Evolutionary conservation across 2,888 invertebrate genomes (phyloP), one percentile per base, ranked within the genome.

Genomic region (Drosophila helvetica): DNA sequence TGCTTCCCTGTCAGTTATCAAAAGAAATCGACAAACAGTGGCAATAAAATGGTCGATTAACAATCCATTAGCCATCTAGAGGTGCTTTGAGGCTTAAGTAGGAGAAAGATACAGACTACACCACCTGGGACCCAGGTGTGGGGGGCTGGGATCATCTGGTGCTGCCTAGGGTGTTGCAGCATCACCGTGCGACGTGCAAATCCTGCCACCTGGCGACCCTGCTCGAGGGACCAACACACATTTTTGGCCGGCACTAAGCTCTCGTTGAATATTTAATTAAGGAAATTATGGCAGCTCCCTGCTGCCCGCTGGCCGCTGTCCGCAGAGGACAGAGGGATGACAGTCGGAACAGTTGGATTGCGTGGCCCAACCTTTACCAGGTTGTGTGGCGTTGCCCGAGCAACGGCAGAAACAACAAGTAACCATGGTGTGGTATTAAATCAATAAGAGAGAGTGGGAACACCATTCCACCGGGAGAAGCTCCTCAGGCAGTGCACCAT

Each of bases 221-320:
- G 51, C 38, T 47, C 33, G 43, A 17, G 42, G 19, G 42, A 19
- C 10, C 18, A 51, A 22, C 33, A 67, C 57, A 52, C 45, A 64
- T 38, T 64, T 66, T 38, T 43, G 48, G 43, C 43, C 48, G 19
- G 46, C 46, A 22, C 27, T 68, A 69, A 66, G 68, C 69, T 74
- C 57, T 61, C 71, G 52, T 71, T 70, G 88, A 86, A 86, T 83
- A 88, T 83, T 83, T 82, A 83, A 88, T 83, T 83, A 74, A 71
- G 68, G 57, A 54, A 73, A 74, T 74, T 68, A 74, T 68, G 74
- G 51, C 46, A 51, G 38, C 18, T 67, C 74, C 46, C 45, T 43
- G 38, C 27, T 58, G n/a, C 47, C 10, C 22, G 53, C 27, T 68
- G 74, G 51, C 42, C 33, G 38, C 27, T 58, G n/a, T 47, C 12